Evolutionary conservation across 2,113 vertebrate genomes (phyloP).

Genomic region (Eubucco bourcierii): DNA sequence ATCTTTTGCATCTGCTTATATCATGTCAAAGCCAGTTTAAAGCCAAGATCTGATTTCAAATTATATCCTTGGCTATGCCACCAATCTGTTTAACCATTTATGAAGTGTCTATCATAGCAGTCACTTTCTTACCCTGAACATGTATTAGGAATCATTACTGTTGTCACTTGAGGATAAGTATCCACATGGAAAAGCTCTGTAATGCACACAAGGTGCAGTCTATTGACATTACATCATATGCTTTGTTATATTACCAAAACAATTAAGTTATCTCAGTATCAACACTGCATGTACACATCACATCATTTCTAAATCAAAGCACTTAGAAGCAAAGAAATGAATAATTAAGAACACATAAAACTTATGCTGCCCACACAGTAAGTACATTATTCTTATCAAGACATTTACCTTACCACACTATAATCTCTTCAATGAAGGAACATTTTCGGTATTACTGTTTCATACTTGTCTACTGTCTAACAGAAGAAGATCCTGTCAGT

Average conservation of each 20-base stretch:
- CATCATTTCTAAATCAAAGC: constrained; percentile 51
- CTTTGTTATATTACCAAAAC: constrained; percentile 62
- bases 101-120: constrained; percentile 40
- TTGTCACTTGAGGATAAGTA: constrained; percentile 21
- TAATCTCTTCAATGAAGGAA: neutral
- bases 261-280: constrained; percentile 58
- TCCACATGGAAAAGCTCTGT: constrained; percentile 31
- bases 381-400: constrained; percentile 35
- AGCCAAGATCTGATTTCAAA: neutral
- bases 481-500: neutral
- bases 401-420: neutral
- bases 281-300: constrained; percentile 27
- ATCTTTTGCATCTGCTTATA: neutral
- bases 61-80: neutral
- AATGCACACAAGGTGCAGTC: constrained; percentile 46
- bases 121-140: constrained; percentile 4
- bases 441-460: neutral
- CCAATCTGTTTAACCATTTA: constrained; percentile 51
- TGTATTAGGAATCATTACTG: constrained; percentile 42
- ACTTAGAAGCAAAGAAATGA: constrained; percentile 55
- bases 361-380: constrained; percentile 24
- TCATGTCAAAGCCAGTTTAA: neutral
- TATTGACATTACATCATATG: constrained; percentile 57
- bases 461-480: neutral
- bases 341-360: constrained; percentile 61